Evolutionary conservation across 2,888 invertebrate species (phyloP), one percentile per base, ranked within the genome.

Genomic region (Morpho helenor): DNA sequence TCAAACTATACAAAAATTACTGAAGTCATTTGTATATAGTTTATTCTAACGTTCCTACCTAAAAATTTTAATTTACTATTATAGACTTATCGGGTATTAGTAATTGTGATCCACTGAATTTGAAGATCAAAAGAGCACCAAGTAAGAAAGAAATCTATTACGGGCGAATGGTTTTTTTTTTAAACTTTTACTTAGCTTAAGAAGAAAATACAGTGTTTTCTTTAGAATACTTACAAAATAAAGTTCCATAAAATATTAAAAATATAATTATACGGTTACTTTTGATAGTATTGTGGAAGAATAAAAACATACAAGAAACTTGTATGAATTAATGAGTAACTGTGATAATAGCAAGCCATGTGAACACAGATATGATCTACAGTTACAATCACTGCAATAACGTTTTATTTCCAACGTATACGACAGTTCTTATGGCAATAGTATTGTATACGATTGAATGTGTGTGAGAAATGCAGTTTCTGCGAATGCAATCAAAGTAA

Each of bases 311-410:
- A 44, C 46, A 53, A 46, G 45, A 47, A 47, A 44, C 46, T 16
- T 53, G 53, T 47, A 53, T 53, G 53, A 46, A 53, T 53, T 53
- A 53, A 53, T 47, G 43, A 52, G 46, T 52, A 46, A 52, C 40
- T 52, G 52, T 40, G 39, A 16, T 53, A 47, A 53, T 53, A 22
- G 40, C 46, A 53, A 46, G 45, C 16, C 7, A 41, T 40, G 46
- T 7, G 53, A 53, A 46, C 52, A 39, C 31, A 9, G n/a, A 40
- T 47, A 39, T 47, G 44, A 41, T 40, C 46, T 53, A 53, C 47
- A 23, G 46, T 47, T 53, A 46, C 41, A 53, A 47, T 53, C 8
- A 7, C 44, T 52, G 44, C 10, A n/a, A 45, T 53, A 41, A 5
- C 44, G 45, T 46, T 40, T 40, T 40, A 46, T 46, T 22, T 8